Conservation (phyloP, 2,797 vertebrate genomes). For the Cacajao melanocephalus region DNA sequence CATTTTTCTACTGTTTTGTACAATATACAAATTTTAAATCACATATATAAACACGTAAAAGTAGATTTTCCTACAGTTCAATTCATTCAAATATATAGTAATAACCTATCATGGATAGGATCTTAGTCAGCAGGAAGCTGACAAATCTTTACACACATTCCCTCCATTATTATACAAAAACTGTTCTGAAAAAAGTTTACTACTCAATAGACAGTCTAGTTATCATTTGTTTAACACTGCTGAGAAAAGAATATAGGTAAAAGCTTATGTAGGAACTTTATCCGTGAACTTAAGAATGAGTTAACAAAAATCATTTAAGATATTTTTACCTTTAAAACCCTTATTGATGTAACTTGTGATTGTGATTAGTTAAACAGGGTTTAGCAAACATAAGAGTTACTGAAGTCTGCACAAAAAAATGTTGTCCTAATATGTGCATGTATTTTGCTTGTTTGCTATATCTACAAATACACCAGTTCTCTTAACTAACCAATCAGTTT, state of each 20-base stretch:
- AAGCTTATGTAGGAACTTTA: neutral
- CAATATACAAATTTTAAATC: neutral
- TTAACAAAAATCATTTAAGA: neutral
- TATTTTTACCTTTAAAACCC: constrained; percentile 4
- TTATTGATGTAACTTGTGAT: neutral
- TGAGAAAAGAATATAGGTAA: neutral
- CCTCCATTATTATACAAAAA: neutral
- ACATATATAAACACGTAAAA: neutral
- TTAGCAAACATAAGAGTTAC: neutral
- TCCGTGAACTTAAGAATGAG: neutral
- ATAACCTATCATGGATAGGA: neutral
- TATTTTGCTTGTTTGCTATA: neutral
- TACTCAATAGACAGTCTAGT: neutral
- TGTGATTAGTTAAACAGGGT: neutral
- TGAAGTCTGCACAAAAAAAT: neutral
- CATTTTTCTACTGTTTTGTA: neutral
- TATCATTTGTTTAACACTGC: neutral
- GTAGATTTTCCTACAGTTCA: neutral
- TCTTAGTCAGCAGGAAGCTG: neutral
- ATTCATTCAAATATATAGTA: neutral
- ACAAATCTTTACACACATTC: neutral
- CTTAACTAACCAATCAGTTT: neutral
- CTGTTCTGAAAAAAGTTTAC: neutral
- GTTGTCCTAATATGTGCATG: neutral
- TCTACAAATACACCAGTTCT: neutral